These are phyloP conservation scores for Oncorhynchus kisutch DNA, from an alignment of 2,113 vertebrate species.

Conservation along the genomic window DNA sequence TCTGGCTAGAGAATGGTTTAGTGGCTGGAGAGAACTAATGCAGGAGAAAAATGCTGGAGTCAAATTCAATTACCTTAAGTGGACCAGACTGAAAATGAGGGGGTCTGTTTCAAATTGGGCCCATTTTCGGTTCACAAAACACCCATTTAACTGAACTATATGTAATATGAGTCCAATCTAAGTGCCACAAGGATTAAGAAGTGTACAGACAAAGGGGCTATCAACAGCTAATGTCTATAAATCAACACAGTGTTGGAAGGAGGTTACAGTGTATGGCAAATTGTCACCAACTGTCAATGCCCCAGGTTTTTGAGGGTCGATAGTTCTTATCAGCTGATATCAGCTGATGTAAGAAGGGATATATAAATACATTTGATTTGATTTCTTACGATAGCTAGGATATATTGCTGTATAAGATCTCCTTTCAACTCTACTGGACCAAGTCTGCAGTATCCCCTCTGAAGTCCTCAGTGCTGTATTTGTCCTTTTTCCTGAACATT, in stretches of 20 bases:
- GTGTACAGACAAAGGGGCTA: conserved; percentile 43
- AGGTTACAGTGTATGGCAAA: conserved; percentile 45
- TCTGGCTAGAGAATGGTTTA: conserved; percentile 22
- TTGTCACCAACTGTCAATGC: conserved; percentile 47
- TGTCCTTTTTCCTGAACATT: conserved; percentile 17
- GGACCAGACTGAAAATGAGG: conserved; percentile 54
- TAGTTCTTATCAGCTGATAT: conserved; percentile 7
- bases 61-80: conserved; percentile 70
- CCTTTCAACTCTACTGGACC: background rate
- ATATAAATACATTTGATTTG: too few relatives aligned
- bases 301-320: conserved; percentile 25
- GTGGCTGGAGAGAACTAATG: conserved; percentile 24
- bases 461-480: conserved; percentile 15
- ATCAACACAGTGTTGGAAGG: conserved; percentile 33
- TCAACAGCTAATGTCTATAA: conserved; percentile 41
- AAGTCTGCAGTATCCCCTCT: conserved; percentile 35
- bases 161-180: conserved; percentile 48
- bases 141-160: conserved; percentile 47
- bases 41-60: conserved; percentile 48
- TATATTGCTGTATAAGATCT: background rate
- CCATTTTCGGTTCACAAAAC: conserved; percentile 55
- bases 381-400: background rate
- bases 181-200: conserved; percentile 42
- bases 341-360: too few relatives aligned
- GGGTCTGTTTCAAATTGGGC: conserved; percentile 60